Conservation (phyloP, 2,888 invertebrate species). For the Adelphocoris suturalis region DNA sequence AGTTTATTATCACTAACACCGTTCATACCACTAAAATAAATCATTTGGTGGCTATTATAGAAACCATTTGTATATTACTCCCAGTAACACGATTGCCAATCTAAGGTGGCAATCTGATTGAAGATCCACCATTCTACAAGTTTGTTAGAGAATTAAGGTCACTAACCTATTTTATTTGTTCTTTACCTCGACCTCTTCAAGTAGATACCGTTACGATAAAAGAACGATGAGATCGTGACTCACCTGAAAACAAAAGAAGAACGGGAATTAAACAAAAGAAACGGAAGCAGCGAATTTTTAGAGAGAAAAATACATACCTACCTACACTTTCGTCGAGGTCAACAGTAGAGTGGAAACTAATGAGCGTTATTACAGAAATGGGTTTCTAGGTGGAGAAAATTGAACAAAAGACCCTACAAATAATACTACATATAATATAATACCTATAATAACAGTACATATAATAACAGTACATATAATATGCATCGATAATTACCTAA, state of each 20-base stretch:
- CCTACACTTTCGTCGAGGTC: slow-evolving; percentile 2
- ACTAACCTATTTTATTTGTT: slow-evolving; percentile 5
- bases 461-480: too few relatives aligned
- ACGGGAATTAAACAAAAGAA: neutral
- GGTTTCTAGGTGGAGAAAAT: neutral
- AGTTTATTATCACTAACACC: too few relatives aligned
- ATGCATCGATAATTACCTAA: neutral
- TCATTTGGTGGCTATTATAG: too few relatives aligned
- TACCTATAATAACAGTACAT: too few relatives aligned
- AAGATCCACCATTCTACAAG: neutral
- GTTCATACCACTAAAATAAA: too few relatives aligned
- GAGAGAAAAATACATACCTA: neutral
- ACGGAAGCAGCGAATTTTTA: neutral
- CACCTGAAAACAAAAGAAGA: slow-evolving; percentile 15
- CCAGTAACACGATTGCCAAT: too few relatives aligned
- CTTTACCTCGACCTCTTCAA: neutral
- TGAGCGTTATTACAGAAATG: too few relatives aligned
- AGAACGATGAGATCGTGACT: neutral
- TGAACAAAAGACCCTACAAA: too few relatives aligned
- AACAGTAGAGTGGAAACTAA: neutral
- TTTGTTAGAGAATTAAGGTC: neutral
- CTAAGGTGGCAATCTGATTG: too few relatives aligned
- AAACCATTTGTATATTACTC: too few relatives aligned
- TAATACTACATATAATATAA: too few relatives aligned
- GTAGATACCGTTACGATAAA: neutral